These are phyloP conservation scores for Darevskia mixta DNA, from an alignment of 2,797 vertebrate species.

Conservation along the genomic window DNA sequence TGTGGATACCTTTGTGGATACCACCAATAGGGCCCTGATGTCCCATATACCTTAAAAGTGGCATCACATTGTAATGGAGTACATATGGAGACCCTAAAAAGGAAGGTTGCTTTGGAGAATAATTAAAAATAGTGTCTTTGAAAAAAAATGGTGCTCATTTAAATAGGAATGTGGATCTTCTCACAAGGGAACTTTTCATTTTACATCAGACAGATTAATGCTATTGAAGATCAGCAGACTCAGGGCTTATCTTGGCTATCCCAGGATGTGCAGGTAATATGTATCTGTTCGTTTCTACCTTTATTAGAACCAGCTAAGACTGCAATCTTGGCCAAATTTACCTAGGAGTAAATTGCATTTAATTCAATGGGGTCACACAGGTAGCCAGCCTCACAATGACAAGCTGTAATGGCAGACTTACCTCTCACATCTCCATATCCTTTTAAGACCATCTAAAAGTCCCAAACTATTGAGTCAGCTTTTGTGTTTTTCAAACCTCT, in stretches of 20 bases:
- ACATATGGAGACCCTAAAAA: slow-evolving; percentile 67
- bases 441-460: background rate
- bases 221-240: background rate
- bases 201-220: slow-evolving; percentile 32
- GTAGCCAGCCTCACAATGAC: background rate
- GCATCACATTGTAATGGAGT: slow-evolving; percentile 52
- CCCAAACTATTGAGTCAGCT: background rate
- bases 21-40: slow-evolving; percentile 38
- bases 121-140: slow-evolving; percentile 52
- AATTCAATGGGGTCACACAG: too few relatives aligned
- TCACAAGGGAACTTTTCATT: slow-evolving; percentile 39
- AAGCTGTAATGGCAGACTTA: background rate
- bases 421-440: background rate
- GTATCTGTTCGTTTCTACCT: background rate
- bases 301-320: background rate
- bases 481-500: background rate
- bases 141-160: slow-evolving; percentile 62
- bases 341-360: too few relatives aligned
- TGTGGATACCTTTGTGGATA: slow-evolving; percentile 38
- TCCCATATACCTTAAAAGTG: slow-evolving; percentile 56
- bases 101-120: slow-evolving; percentile 59
- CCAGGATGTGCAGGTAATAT: background rate
- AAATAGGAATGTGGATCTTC: slow-evolving; percentile 56
- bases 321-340: too few relatives aligned
- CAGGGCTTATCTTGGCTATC: slow-evolving; percentile 30